Evolutionary conservation across 2,888 invertebrate genomes (phyloP).

Genomic region (Crossocerus cetratus): DNA sequence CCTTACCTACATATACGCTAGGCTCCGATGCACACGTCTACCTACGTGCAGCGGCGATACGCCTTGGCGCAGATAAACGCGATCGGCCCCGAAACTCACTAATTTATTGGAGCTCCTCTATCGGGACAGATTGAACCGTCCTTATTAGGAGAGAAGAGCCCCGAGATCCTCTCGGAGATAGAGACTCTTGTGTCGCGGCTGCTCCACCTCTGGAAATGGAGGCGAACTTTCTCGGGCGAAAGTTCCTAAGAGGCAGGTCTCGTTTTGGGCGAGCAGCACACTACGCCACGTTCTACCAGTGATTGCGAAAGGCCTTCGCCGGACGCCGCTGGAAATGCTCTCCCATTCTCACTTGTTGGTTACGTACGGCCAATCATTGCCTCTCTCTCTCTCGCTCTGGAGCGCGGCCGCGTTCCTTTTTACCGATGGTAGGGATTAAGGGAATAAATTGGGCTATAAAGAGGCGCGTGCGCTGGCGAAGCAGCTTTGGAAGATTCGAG

Average conservation of each 20-base stretch:
- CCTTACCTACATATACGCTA: slow-evolving; percentile 45
- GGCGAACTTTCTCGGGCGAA: slow-evolving; percentile 49
- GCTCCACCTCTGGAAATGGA: neutral
- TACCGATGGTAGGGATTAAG: neutral
- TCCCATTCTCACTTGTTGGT: neutral
- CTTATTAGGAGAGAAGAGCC: neutral
- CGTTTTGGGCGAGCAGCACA: slow-evolving; percentile 14
- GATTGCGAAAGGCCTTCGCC: slow-evolving; percentile 2
- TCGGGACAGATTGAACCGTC: neutral
- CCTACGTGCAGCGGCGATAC: slow-evolving; percentile 37
- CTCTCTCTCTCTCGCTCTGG: too few relatives aligned
- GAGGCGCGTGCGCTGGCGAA: slow-evolving; percentile 51
- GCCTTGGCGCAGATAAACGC: slow-evolving; percentile 20
- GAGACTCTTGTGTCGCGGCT: neutral
- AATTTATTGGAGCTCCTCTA: neutral
- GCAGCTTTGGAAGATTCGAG: slow-evolving; percentile 50
- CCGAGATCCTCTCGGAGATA: slow-evolving; percentile 4
- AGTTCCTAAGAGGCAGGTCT: slow-evolving; percentile 26
- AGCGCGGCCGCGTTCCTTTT: neutral
- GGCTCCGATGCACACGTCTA: slow-evolving; percentile 49
- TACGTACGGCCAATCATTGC: neutral
- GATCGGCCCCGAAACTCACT: slow-evolving; percentile 25
- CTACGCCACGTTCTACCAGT: slow-evolving; percentile 7
- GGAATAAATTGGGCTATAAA: slow-evolving; percentile 10
- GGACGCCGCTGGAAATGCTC: neutral